Percentiles rank a stretch among this genome's conserved stretches.
phyloP scores from a whole-genome alignment of 2,113 vertebrate genomes.

The Aramus guarauna region DNA sequence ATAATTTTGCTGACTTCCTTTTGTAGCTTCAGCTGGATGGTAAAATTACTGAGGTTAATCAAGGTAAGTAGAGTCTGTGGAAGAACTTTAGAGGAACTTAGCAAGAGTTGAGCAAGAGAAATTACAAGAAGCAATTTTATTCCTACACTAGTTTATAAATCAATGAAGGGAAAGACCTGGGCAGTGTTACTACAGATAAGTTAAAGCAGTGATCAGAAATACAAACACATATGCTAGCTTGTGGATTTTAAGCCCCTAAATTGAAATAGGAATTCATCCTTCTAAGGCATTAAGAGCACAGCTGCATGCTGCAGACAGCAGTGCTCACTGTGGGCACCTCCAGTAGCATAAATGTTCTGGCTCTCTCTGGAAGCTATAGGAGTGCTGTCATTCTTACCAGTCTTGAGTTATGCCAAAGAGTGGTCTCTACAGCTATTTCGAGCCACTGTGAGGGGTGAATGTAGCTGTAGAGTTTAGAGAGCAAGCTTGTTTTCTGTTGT shows the following conservation, averaged over 20 bases:
- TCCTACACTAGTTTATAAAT: background rate
- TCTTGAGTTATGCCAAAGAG: background rate
- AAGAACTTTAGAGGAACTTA: background rate
- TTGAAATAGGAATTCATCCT: background rate
- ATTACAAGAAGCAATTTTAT: background rate
- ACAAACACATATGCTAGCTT: background rate
- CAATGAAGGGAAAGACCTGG: background rate
- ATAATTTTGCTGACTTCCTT: background rate
- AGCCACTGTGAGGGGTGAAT: background rate
- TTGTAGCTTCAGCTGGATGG: background rate
- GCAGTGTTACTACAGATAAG: background rate
- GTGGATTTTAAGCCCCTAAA: background rate
- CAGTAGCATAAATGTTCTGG: background rate
- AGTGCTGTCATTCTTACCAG: background rate
- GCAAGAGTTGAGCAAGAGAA: background rate
- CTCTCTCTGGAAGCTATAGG: background rate
- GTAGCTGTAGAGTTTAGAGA: background rate
- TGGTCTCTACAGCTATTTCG: background rate
- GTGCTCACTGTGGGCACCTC: background rate
- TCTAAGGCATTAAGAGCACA: background rate
- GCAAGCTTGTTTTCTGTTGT: background rate
- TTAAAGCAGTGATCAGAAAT: background rate
- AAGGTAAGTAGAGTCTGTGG: background rate
- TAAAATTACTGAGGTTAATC: background rate
- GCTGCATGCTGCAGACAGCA: accelerated